Base-by-base conservation (phyloP, 2,888 invertebrate species). In the Cyclophora albipunctata region DNA sequence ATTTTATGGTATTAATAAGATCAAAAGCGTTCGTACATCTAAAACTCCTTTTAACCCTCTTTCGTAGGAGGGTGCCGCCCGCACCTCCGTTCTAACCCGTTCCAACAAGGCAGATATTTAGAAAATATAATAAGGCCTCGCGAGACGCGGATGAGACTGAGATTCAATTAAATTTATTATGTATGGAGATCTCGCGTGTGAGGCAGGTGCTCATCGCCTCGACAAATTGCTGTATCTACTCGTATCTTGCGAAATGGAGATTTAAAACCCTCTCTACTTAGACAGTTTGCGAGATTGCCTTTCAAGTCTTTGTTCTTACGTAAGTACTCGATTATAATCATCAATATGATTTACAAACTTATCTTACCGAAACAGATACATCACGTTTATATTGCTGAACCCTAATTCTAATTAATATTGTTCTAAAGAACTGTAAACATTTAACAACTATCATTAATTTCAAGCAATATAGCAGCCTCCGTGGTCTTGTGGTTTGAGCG, bases 1-100 rank as follows among this genome's bases (percentile, higher is more conserved):
- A 92, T 92, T 92, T 92, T 91, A 91, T 91, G 90, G 91, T 90
- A 92, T 92, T 92, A 92, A 92, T 92, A 90, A 92, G 92, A 92
- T 92, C 92, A 92, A 92, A 92, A 91, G 91, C 91, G 91, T 90
- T 90, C 89, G 80, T 88, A 89, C 89, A 84, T 88, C 89, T 84
- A 81, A 86, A 89, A 88, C 87, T 89, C 89, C 89, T 87, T 86
- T 87, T 88, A 89, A 86, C 89, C 89, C 89, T 86, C 86, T 86
- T 86, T 83, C 78, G 75, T 62, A 69, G 63, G 69, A 82, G 88
- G 85, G 86, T 77, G 77, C 73, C 37, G 37, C 37, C 37, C 37
- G 37, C 37, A 5, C 37, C 37, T 37, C 77, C 63, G 57, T 65
- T 64, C 63, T 81, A 82, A 80, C 83, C 78, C 82, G 75, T 79